phyloP scores from a whole-genome alignment of 1,140 invertebrate genomes.

The Aplysia californica region DNA sequence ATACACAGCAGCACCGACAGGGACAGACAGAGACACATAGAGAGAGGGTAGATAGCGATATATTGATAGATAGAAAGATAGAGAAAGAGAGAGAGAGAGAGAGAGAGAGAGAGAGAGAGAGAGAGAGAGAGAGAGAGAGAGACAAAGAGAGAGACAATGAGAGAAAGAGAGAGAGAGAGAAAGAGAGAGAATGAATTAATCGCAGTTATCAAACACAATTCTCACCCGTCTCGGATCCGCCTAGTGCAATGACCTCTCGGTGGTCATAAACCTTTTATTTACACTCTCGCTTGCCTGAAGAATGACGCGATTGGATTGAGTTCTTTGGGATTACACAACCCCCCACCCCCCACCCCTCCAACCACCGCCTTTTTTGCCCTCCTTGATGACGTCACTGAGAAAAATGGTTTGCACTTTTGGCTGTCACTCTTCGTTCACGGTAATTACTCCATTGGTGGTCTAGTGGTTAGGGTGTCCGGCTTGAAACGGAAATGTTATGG shows the following conservation, averaged over 20 bases:
- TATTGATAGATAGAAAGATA: not conserved
- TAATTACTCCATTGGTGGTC: too few species aligned
- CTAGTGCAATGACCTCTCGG: not conserved
- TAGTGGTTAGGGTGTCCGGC: too few species aligned
- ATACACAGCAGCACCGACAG: too few species aligned
- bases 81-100: not conserved
- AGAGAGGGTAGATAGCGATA: not conserved
- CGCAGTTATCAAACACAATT: not conserved
- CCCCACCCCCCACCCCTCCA: too few species aligned
- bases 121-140: not conserved
- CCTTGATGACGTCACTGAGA: too few species aligned
- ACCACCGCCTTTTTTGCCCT: too few species aligned
- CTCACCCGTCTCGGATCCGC: not conserved
- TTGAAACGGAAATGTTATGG: not conserved
- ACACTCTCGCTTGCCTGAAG: not conserved
- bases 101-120: conserved; percentile 4
- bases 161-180: not conserved
- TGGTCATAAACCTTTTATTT: not conserved
- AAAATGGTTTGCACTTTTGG: too few species aligned
- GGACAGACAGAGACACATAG: not conserved
- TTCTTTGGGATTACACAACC: too few species aligned
- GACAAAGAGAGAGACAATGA: not conserved
- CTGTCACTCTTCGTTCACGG: too few species aligned
- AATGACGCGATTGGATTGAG: too few species aligned
- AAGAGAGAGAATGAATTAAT: not conserved